Evolutionary conservation across 2,797 vertebrate genomes (phyloP).

Genomic region (Oophaga sylvatica): DNA sequence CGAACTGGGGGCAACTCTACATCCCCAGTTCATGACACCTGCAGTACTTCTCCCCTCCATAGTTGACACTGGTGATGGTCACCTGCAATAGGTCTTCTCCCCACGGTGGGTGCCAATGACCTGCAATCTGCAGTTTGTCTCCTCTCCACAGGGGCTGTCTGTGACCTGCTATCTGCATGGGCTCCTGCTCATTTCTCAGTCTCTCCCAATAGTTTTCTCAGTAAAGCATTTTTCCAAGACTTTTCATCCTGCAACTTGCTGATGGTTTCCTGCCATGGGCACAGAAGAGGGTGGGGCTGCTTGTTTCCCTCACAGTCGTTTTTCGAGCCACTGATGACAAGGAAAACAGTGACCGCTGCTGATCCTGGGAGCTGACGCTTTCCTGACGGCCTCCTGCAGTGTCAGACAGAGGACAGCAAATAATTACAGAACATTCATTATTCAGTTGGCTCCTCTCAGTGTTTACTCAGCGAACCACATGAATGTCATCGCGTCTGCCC

Average conservation of each 20-base stretch:
- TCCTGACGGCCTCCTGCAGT: background rate
- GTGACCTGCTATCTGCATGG: background rate
- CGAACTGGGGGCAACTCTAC: no score
- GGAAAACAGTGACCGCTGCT: background rate
- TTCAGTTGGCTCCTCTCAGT: background rate
- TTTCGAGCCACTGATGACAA: background rate
- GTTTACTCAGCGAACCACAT: background rate
- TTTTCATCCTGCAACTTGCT: no score
- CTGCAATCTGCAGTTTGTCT: background rate
- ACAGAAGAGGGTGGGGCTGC: no score
- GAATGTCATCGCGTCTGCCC: background rate
- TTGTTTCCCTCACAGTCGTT: background rate
- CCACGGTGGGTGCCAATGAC: background rate
- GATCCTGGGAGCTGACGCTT: background rate
- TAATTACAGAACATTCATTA: constrained; percentile 2
- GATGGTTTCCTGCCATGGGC: no score
- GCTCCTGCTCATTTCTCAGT: background rate
- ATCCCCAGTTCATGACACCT: no score
- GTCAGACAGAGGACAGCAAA: constrained; percentile 11
- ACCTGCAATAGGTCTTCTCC: background rate
- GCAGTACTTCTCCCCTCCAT: no score
- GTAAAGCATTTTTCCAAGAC: no score
- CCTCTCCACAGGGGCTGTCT: background rate
- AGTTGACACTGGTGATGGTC: no score
- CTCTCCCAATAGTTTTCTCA: no score